A percentile compares a stretch with the other conserved stretches of the same genome.
phyloP scores from a whole-genome alignment of 2,888 invertebrate genomes.

The Epiblema foenella region DNA sequence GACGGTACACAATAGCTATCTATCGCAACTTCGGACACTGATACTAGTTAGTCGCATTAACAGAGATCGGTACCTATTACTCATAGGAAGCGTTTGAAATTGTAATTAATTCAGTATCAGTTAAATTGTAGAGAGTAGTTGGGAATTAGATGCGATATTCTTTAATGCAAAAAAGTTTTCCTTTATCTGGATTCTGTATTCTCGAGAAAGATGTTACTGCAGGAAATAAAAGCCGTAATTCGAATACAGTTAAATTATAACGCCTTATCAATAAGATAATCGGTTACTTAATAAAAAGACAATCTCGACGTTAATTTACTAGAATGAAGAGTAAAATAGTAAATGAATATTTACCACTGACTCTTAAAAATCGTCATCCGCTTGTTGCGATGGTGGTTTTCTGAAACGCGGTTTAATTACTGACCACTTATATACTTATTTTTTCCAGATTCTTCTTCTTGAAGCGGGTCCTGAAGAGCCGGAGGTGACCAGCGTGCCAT shows the following conservation, averaged over 20 bases:
- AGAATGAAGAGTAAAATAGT: too few species aligned
- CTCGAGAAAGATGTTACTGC: not conserved
- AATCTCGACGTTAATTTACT: too few species aligned
- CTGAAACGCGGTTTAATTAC: too few species aligned
- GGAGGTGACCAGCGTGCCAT: constrained; percentile 87
- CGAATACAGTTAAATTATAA: too few species aligned
- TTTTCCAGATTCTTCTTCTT: constrained; percentile 84
- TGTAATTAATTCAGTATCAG: constrained; percentile 11
- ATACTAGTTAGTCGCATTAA: constrained; percentile 21
- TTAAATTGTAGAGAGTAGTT: not conserved
- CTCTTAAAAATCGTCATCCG: too few species aligned
- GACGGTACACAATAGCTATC: constrained; percentile 11
- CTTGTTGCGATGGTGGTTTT: too few species aligned
- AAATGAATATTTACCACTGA: too few species aligned
- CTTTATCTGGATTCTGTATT: not conserved
- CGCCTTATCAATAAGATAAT: too few species aligned
- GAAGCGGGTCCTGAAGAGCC: constrained; percentile 89
- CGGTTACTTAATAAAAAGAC: too few species aligned
- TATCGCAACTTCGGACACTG: constrained; percentile 8
- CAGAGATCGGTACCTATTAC: constrained; percentile 8
- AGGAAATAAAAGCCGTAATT: too few species aligned
- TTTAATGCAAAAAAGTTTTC: constrained; percentile 16
- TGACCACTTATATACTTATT: not conserved
- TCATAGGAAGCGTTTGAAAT: constrained; percentile 13
- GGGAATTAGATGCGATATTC: constrained; percentile 18